phyloP scores from a whole-genome alignment of 2,888 invertebrate species.

The Agonopterix heracliana region DNA sequence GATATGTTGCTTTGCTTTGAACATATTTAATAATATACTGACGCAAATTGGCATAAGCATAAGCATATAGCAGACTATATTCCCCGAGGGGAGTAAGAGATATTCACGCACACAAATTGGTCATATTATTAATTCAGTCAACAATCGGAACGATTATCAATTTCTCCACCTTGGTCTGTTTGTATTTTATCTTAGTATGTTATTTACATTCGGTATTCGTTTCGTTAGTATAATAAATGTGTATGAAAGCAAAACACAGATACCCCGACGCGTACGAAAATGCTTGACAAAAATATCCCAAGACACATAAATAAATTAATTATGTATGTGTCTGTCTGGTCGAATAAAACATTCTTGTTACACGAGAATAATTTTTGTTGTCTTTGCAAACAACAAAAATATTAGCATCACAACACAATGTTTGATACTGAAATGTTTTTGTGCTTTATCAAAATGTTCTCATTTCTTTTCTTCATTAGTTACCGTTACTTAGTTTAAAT shows the following conservation, averaged over 20 bases:
- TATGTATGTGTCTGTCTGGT: constrained; percentile 10
- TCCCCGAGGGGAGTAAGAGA: too few relatives aligned
- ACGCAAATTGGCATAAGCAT: constrained; percentile 57
- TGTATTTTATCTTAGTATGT: constrained; percentile 34
- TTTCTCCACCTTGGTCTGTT: constrained; percentile 51
- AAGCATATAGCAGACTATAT: too few relatives aligned
- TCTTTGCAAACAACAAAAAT: neutral
- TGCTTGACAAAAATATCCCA: constrained; percentile 4
- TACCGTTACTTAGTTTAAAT: too few relatives aligned
- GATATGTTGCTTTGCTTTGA: too few relatives aligned
- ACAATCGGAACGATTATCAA: constrained; percentile 36
- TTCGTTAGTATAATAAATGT: constrained; percentile 22
- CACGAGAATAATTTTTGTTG: neutral
- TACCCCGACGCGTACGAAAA: constrained; percentile 15
- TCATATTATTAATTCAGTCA: constrained; percentile 48
- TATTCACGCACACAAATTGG: constrained; percentile 57
- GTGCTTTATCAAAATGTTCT: too few relatives aligned
- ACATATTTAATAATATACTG: constrained; percentile 18
- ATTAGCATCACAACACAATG: neutral
- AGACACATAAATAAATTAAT: constrained; percentile 7
- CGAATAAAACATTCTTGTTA: constrained; percentile 5
- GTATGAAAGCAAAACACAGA: constrained; percentile 12
- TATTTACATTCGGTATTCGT: constrained; percentile 19
- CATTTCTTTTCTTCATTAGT: too few relatives aligned
- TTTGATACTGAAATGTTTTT: constrained; percentile 2